These are phyloP conservation scores for Hydractinia echinata DNA, from an alignment of 30 jellyfish, hydroid and myxozoan genomes.

Conservation along the genomic window DNA sequence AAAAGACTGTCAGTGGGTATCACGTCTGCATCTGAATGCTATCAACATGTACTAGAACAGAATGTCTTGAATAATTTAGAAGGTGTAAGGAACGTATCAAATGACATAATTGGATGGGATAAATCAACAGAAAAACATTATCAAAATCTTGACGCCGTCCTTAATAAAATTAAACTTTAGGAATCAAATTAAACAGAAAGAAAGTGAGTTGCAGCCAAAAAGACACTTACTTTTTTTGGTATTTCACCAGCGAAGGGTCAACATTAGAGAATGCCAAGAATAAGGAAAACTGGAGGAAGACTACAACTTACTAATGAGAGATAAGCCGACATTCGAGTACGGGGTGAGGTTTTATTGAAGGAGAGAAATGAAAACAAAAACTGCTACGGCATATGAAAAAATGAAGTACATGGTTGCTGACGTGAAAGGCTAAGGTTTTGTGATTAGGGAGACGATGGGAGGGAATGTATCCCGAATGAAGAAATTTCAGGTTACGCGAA, in stretches of 20 bases:
- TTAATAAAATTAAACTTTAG: constrained; percentile 35
- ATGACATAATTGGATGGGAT: constrained; percentile 49
- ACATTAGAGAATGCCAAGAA: not conserved
- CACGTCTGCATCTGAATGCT: constrained; percentile 65
- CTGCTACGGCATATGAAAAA: not conserved
- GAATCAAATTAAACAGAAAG: constrained; percentile 34
- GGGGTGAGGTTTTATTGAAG: not conserved
- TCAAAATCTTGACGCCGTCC: constrained; percentile 20
- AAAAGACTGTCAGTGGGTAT: constrained; percentile 53
- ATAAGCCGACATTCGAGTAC: not conserved
- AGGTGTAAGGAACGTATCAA: constrained; percentile 24
- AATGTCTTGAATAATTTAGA: constrained; percentile 25
- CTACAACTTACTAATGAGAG: not conserved
- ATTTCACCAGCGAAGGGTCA: not conserved
- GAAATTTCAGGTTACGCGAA: too few relatives aligned
- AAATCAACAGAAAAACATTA: constrained; percentile 43
- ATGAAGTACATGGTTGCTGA: not conserved
- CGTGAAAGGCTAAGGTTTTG: not conserved
- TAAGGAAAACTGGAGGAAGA: constrained; percentile 20
- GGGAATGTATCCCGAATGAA: too few relatives aligned
- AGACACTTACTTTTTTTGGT: not conserved
- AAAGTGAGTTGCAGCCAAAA: constrained; percentile 36
- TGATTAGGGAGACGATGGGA: not conserved
- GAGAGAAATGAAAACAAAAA: not conserved
- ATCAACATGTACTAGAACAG: constrained; percentile 34